These are phyloP conservation scores for Zeugodacus cucurbitae DNA, from an alignment of 1,140 invertebrate species.

Conservation along the genomic window DNA sequence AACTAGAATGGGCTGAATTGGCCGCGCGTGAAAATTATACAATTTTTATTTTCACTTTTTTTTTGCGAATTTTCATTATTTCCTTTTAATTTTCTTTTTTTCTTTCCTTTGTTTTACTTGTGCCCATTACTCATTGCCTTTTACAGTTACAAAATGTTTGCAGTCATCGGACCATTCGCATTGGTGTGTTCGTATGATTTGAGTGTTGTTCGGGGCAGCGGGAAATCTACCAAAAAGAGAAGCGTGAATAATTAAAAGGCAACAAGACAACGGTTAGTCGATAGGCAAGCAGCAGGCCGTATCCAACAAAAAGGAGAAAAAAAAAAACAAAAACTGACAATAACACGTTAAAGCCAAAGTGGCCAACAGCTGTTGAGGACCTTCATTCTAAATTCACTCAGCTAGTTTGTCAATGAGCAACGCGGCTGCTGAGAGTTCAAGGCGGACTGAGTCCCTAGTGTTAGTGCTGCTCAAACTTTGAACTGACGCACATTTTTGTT, in stretches of 20 bases:
- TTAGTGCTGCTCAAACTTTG: background rate
- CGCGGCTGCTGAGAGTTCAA: background rate
- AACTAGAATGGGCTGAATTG: background rate
- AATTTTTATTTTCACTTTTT: background rate
- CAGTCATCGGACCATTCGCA: background rate
- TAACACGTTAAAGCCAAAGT: background rate
- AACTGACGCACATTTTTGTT: background rate
- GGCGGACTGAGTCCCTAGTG: background rate
- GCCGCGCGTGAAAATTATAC: background rate
- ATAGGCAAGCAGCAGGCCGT: background rate
- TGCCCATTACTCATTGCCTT: background rate
- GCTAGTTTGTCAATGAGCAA: background rate
- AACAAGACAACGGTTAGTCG: background rate
- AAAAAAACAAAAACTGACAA: background rate
- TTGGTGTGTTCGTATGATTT: background rate
- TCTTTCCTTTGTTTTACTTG: background rate
- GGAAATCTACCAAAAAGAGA: background rate
- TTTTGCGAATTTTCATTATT: background rate
- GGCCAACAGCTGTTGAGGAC: background rate
- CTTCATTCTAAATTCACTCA: background rate
- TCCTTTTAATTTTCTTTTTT: background rate
- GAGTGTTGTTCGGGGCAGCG: background rate
- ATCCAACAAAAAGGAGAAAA: background rate
- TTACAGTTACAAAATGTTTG: background rate
- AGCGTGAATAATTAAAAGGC: conserved; percentile 12